These are phyloP conservation scores for Drosophila nigritarsus DNA, from an alignment of 2,888 invertebrate species.

Conservation along the genomic window DNA sequence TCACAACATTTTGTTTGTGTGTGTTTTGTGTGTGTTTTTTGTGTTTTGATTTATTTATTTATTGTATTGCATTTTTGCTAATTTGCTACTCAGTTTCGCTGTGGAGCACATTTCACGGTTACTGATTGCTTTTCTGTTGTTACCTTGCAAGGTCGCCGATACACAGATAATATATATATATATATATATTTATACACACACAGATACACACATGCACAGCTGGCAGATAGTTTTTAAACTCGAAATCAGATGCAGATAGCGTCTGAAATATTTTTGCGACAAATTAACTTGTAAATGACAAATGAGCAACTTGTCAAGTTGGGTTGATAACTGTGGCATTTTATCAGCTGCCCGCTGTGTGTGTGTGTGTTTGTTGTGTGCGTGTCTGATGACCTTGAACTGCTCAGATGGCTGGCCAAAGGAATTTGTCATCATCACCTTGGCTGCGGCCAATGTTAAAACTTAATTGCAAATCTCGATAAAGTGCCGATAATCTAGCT, in stretches of 20 bases:
- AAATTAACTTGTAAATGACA: constrained; percentile 68
- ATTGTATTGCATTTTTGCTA: constrained; percentile 63
- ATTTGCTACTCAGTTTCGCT: constrained; percentile 52
- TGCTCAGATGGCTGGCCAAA: background rate
- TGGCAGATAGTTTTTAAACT: constrained; percentile 22
- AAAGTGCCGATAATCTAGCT: constrained; percentile 16
- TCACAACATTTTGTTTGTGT: constrained; percentile 36
- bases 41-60: constrained; percentile 47
- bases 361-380: constrained; percentile 4
- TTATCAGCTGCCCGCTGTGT: constrained; percentile 48
- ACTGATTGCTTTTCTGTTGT: constrained; percentile 63
- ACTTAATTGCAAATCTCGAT: constrained; percentile 37
- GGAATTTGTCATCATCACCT: constrained; percentile 43
- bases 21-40: background rate
- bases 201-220: too few species aligned
- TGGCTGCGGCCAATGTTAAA: constrained; percentile 36
- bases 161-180: constrained; percentile 25
- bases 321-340: constrained; percentile 67
- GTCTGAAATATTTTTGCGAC: constrained; percentile 48
- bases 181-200: constrained; percentile 4
- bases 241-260: constrained; percentile 21
- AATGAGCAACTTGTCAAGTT: constrained; percentile 37
- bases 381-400: constrained; percentile 44
- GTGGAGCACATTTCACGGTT: constrained; percentile 56
- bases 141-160: constrained; percentile 56